Percentiles rank a stretch among this genome's conserved stretches.
Conservation (phyloP, 2,888 invertebrate genomes). For the Pseudeuparius sepicola region DNA sequence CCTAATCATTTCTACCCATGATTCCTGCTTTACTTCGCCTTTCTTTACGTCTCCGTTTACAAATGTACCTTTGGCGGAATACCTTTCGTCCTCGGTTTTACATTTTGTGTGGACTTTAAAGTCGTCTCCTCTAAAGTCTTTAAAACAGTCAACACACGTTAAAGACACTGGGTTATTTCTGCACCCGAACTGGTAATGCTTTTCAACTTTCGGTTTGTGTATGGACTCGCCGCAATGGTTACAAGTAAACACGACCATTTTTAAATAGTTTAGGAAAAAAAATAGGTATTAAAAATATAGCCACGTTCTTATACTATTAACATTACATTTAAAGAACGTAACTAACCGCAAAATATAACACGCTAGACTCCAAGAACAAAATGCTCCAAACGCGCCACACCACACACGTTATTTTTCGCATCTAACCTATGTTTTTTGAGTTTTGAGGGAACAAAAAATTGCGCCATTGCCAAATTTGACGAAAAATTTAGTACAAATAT, state of each 20-base stretch:
- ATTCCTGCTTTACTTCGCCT: slow-evolving; percentile 77
- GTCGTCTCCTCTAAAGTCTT: slow-evolving; percentile 68
- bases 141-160: slow-evolving; percentile 89
- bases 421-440: too few relatives aligned
- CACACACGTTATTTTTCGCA: too few relatives aligned
- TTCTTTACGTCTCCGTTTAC: slow-evolving; percentile 62
- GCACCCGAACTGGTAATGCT: slow-evolving; percentile 71
- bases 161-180: slow-evolving; percentile 55
- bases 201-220: slow-evolving; percentile 85
- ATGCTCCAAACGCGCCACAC: too few relatives aligned
- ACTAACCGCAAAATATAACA: too few relatives aligned
- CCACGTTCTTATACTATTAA: too few relatives aligned
- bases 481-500: too few relatives aligned
- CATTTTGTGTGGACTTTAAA: slow-evolving; percentile 77
- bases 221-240: slow-evolving; percentile 83
- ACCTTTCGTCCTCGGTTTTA: slow-evolving; percentile 77
- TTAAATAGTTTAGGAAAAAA: too few relatives aligned
- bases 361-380: too few relatives aligned
- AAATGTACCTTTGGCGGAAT: slow-evolving; percentile 72
- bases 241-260: slow-evolving; percentile 92
- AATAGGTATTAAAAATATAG: too few relatives aligned
- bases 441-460: too few relatives aligned
- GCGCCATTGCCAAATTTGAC: too few relatives aligned
- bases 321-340: too few relatives aligned
- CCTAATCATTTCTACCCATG: slow-evolving; percentile 68